These are phyloP conservation scores for Arrhamphus sclerolepis DNA, from an alignment of 2,797 vertebrate genomes.

Conservation along the genomic window DNA sequence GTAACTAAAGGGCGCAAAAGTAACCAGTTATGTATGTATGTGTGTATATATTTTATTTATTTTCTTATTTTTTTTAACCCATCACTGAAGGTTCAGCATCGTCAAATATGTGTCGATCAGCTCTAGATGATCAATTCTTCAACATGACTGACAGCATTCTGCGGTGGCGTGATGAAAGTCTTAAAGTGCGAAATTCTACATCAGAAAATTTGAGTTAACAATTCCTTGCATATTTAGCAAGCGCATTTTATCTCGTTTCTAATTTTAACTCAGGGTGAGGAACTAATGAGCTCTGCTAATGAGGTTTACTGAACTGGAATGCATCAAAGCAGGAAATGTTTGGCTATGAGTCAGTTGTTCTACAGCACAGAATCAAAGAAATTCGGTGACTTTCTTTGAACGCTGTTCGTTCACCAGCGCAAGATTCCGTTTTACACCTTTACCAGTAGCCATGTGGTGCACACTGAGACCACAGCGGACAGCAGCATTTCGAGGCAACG, in stretches of 20 bases:
- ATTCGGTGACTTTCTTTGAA: not conserved
- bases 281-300: slow-evolving; percentile 51
- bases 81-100: slow-evolving; percentile 6
- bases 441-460: not conserved
- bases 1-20: slow-evolving; percentile 1
- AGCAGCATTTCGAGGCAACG: slow-evolving; percentile 25
- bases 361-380: slow-evolving; percentile 4
- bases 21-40: too few species aligned
- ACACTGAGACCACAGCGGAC: slow-evolving; percentile 17
- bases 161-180: too few species aligned
- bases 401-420: slow-evolving; percentile 10
- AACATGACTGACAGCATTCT: too few species aligned
- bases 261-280: slow-evolving; percentile 31
- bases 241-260: slow-evolving; percentile 17
- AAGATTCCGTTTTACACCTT: slow-evolving; percentile 19
- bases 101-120: too few species aligned
- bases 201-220: slow-evolving; percentile 16
- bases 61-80: too few species aligned
- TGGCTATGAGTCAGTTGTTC: slow-evolving; percentile 5
- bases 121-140: too few species aligned
- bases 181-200: not conserved
- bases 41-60: too few species aligned
- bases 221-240: slow-evolving; percentile 27
- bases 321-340: slow-evolving; percentile 15
- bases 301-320: slow-evolving; percentile 26